A percentile compares a stretch with the other conserved stretches of the same genome.
phyloP scores from a whole-genome alignment of 2,888 invertebrate species.

The Trichopria drosophilae region DNA sequence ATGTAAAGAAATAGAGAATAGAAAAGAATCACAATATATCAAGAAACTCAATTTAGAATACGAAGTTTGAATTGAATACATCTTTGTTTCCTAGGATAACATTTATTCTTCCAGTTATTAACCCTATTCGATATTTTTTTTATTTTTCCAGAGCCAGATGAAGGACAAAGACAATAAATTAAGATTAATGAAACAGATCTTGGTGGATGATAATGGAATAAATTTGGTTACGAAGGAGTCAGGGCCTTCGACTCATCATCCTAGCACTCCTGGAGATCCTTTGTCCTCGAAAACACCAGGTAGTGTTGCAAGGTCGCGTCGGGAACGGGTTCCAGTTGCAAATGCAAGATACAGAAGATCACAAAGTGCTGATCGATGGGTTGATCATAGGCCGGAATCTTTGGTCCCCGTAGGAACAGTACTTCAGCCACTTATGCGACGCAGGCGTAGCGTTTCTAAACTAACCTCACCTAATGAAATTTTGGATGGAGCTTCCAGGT shows the following conservation, averaged over 20 bases:
- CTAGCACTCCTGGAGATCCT: conserved; percentile 2
- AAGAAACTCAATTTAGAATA: too few species aligned
- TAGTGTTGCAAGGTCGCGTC: conserved; percentile 41
- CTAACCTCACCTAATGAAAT: conserved; percentile 73
- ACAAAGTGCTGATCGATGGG: conserved; percentile 79
- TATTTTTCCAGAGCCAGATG: conserved; percentile 58
- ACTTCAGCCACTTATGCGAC: conserved; percentile 80
- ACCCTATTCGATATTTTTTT: conserved; percentile 13
- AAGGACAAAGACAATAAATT: conserved; percentile 67
- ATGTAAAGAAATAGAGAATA: too few species aligned
- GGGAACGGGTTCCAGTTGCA: conserved; percentile 68
- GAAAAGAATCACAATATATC: too few species aligned
- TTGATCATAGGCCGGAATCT: conserved; percentile 84
- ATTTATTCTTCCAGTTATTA: not conserved
- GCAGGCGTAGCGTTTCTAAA: conserved; percentile 82
- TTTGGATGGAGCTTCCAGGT: conserved; percentile 69
- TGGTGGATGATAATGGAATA: conserved; percentile 59
- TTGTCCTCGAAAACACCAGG: conserved; percentile 36
- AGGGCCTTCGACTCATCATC: not conserved
- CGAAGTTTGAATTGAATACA: too few species aligned
- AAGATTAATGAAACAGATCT: conserved; percentile 64
- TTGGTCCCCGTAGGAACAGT: conserved; percentile 86
- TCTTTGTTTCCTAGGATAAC: too few species aligned
- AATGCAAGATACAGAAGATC: conserved; percentile 80
- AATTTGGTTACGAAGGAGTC: conserved; percentile 28